Evolutionary conservation across 1,140 invertebrate species (phyloP).

Genomic region (Zaprionus vittiger): DNA sequence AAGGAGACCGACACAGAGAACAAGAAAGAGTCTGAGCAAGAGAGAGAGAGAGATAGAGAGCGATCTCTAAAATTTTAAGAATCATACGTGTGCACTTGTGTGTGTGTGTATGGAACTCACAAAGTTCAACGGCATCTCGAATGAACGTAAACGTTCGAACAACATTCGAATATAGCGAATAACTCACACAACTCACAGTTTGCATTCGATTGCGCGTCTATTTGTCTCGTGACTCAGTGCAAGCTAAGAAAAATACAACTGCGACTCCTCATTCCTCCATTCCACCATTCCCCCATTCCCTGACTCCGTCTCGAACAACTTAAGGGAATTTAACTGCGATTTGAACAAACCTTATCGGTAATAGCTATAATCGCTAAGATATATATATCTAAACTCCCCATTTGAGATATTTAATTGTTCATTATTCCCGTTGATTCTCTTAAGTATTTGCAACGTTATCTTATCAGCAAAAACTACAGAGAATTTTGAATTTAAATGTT

Average conservation of each 20-base stretch:
- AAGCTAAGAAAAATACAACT: conserved; percentile 8
- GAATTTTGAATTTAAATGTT: neutral
- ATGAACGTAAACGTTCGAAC: conserved; percentile 25
- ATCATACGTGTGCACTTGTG: neutral
- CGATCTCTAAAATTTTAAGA: conserved; percentile 2
- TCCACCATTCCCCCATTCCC: neutral
- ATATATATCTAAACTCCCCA: neutral
- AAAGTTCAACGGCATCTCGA: conserved; percentile 42
- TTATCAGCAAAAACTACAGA: neutral
- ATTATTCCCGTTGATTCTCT: neutral
- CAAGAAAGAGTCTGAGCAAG: neutral
- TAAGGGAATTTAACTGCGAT: neutral
- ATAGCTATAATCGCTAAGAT: neutral
- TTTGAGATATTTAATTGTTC: neutral
- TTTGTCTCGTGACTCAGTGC: conserved; percentile 51
- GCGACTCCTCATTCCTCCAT: neutral
- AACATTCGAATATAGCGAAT: conserved; percentile 21
- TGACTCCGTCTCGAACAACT: neutral
- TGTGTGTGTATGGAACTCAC: conserved; percentile 1
- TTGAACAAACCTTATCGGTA: neutral
- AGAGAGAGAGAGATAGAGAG: neutral
- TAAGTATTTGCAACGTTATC: neutral
- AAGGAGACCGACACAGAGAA: conserved; percentile 8
- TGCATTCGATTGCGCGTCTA: conserved; percentile 25
- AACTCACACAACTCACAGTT: conserved; percentile 8